phyloP scores from a whole-genome alignment of 2,888 invertebrate genomes.

The Neoscelio sp. region DNA sequence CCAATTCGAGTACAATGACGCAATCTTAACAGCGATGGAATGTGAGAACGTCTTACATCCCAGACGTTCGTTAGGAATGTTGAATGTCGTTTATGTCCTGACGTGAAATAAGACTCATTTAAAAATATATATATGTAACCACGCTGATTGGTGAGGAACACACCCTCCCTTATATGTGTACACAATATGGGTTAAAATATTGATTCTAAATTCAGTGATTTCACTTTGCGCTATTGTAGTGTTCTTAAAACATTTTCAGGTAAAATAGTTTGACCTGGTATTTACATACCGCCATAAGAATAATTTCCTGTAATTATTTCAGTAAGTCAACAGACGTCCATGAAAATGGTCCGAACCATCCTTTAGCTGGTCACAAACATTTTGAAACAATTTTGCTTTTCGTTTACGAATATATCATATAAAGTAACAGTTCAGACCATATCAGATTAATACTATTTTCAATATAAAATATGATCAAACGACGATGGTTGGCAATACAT shows the following conservation, averaged over 20 bases:
- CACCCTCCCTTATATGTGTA: constrained; percentile 75
- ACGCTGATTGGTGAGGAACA: constrained; percentile 82
- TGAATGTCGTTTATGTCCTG: constrained; percentile 74
- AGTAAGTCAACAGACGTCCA: too few relatives aligned
- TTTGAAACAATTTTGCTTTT: too few relatives aligned
- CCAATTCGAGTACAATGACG: constrained; percentile 46
- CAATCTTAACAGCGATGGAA: constrained; percentile 79
- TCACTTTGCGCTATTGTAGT: constrained; percentile 25
- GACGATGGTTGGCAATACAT: too few relatives aligned
- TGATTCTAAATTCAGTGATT: constrained; percentile 74
- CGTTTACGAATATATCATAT: too few relatives aligned
- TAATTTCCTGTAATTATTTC: background rate
- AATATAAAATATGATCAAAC: background rate
- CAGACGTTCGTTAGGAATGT: constrained; percentile 79
- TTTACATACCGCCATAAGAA: too few relatives aligned
- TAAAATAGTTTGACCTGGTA: too few relatives aligned
- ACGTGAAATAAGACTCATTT: constrained; percentile 72
- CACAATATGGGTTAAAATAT: constrained; percentile 69
- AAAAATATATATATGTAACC: constrained; percentile 80
- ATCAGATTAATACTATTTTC: too few relatives aligned
- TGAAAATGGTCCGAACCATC: too few relatives aligned
- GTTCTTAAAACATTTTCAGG: too few relatives aligned
- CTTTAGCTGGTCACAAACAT: too few relatives aligned
- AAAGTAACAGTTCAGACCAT: too few relatives aligned
- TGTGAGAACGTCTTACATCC: constrained; percentile 77